Evolutionary conservation across 2,888 invertebrate genomes (phyloP).

Genomic region (Hymenopus coronatus): DNA sequence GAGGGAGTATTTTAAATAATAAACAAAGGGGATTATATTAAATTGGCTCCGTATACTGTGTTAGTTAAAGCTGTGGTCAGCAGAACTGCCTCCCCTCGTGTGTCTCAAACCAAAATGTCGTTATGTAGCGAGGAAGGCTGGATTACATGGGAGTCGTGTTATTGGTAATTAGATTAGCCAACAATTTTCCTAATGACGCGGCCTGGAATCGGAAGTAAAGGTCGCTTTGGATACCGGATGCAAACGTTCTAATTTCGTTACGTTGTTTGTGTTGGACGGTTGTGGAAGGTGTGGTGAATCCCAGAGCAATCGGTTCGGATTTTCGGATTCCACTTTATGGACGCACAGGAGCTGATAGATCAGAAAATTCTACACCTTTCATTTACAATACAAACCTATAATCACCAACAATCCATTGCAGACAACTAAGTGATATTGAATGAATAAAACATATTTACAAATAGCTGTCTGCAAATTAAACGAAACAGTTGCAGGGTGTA

Average conservation of each 20-base stretch:
- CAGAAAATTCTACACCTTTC: too few species aligned
- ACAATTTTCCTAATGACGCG: not conserved
- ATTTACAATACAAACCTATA: too few species aligned
- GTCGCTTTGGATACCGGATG: not conserved
- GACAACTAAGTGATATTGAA: too few species aligned
- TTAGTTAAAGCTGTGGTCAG: not conserved
- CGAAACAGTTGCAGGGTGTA: too few species aligned
- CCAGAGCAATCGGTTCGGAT: not conserved
- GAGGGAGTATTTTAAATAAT: not conserved
- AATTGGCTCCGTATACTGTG: not conserved
- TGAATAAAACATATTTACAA: too few species aligned
- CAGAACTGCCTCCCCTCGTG: too few species aligned
- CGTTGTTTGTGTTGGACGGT: not conserved
- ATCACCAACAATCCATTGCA: too few species aligned
- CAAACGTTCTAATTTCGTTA: not conserved
- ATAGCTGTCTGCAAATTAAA: too few species aligned
- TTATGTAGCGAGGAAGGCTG: not conserved
- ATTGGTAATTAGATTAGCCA: not conserved
- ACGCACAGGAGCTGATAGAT: not conserved
- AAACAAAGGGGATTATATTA: constrained; percentile 14
- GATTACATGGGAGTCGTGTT: not conserved
- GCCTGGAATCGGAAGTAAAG: not conserved
- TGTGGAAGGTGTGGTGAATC: not conserved
- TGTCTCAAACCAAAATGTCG: not conserved
- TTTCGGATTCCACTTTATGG: not conserved